A percentile compares a stretch with the other conserved stretches of the same genome.
These are phyloP conservation scores for Stenolophus ochropezus DNA, from an alignment of 2,888 invertebrate genomes.

Conservation along the genomic window DNA sequence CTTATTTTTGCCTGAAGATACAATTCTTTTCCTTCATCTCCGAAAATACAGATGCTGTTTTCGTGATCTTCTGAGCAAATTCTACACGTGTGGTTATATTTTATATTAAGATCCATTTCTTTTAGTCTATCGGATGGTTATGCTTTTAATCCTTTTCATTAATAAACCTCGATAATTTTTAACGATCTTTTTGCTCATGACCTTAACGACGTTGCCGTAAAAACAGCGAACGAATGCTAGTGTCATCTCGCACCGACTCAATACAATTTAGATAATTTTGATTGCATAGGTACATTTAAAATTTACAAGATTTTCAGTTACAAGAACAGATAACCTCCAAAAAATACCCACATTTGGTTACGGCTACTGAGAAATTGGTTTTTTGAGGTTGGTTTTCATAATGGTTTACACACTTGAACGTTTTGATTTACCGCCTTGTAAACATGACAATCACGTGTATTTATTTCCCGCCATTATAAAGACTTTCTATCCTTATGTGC, in stretches of 20 bases:
- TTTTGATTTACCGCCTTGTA: not conserved
- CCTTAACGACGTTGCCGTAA: conserved; percentile 60
- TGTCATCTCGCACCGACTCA: conserved; percentile 65
- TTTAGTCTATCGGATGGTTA: conserved; percentile 44
- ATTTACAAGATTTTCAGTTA: conserved; percentile 38
- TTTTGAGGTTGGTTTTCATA: conserved; percentile 17
- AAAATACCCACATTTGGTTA: conserved; percentile 12
- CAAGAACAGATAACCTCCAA: not conserved
- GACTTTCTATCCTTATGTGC: conserved; percentile 27
- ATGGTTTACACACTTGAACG: not conserved
- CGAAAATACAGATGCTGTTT: conserved; percentile 79
- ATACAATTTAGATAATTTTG: conserved; percentile 70
- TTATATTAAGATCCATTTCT: conserved; percentile 67
- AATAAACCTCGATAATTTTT: conserved; percentile 60
- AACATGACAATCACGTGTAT: conserved; percentile 57
- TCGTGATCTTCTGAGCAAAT: conserved; percentile 79
- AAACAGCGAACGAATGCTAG: conserved; percentile 60
- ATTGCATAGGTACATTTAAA: conserved; percentile 68
- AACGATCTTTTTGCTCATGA: conserved; percentile 60
- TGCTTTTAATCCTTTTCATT: conserved; percentile 59
- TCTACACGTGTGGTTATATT: conserved; percentile 77
- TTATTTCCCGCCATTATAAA: conserved; percentile 58
- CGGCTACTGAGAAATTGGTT: not conserved
- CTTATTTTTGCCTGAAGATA: conserved; percentile 80
- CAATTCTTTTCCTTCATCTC: conserved; percentile 80